Evolutionary conservation across 2,888 invertebrate genomes (phyloP).

Genomic region (Cyclophora punctaria): DNA sequence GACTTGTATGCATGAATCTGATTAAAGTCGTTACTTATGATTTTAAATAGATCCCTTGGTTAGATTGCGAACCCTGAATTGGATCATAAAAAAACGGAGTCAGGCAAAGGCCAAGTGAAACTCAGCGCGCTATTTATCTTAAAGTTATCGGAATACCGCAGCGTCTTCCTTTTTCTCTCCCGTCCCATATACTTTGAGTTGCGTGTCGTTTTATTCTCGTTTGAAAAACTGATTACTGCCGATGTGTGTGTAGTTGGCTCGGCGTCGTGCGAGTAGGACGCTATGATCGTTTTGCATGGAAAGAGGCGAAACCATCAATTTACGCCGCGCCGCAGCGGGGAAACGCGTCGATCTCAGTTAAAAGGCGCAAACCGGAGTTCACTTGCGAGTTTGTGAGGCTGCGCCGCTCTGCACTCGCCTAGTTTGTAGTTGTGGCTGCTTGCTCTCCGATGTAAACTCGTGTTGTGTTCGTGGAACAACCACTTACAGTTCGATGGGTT

Average conservation of each 20-base stretch:
- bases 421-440: constrained; percentile 27
- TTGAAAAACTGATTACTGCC: constrained; percentile 65
- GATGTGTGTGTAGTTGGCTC: constrained; percentile 39
- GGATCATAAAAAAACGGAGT: constrained; percentile 42
- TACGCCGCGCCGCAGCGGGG: constrained; percentile 48
- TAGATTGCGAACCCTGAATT: constrained; percentile 43
- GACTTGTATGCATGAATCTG: constrained; percentile 24
- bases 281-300: constrained; percentile 66
- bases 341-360: constrained; percentile 50
- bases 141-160: constrained; percentile 64
- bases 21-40: constrained; percentile 39
- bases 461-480: constrained; percentile 36
- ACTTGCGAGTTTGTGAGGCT: constrained; percentile 38
- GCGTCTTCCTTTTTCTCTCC: constrained; percentile 56
- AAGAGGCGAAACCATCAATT: constrained; percentile 69
- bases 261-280: constrained; percentile 59
- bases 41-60: constrained; percentile 43
- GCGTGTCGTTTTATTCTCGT: constrained; percentile 57
- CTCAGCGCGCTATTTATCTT: constrained; percentile 68
- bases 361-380: constrained; percentile 40
- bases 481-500: constrained; percentile 21
- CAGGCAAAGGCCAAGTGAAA: constrained; percentile 54
- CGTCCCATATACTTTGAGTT: constrained; percentile 56
- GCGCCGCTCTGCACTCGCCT: constrained; percentile 35
- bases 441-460: constrained; percentile 34